Percentiles rank a stretch among this genome's conserved stretches.
Evolutionary conservation across 2,888 invertebrate species (phyloP).

Genomic region (Hirtodrosophila cameraria): DNA sequence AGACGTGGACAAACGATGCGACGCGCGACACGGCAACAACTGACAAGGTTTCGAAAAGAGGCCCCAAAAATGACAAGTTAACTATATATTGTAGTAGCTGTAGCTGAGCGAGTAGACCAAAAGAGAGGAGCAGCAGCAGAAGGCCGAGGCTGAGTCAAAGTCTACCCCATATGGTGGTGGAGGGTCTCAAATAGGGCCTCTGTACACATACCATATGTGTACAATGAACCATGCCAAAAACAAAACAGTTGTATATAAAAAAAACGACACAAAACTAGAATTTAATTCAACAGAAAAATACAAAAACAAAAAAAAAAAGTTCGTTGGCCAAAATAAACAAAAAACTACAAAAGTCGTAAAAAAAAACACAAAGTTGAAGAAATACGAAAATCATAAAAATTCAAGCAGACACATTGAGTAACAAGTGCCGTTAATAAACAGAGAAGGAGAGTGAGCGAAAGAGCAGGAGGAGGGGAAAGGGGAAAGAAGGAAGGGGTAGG

Average conservation of each 20-base stretch:
- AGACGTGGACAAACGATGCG: conserved; percentile 55
- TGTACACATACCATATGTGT: conserved; percentile 42
- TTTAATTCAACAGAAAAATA: conserved; percentile 54
- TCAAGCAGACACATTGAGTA: conserved; percentile 64
- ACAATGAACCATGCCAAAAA: conserved; percentile 78
- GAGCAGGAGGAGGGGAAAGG: not conserved
- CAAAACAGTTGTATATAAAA: conserved; percentile 17
- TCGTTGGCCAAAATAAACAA: conserved; percentile 61
- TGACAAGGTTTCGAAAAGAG: conserved; percentile 56
- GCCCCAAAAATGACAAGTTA: conserved; percentile 39
- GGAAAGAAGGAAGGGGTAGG: not conserved
- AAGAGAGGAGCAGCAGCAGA: conserved; percentile 19
- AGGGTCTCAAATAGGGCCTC: conserved; percentile 32
- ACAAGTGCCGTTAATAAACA: conserved; percentile 60
- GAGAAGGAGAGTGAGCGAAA: conserved; percentile 5
- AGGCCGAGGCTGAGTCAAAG: conserved; percentile 37
- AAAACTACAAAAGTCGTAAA: conserved; percentile 42
- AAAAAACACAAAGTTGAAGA: conserved; percentile 50
- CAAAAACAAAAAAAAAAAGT: conserved; percentile 33
- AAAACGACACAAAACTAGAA: conserved; percentile 49
- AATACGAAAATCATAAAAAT: conserved; percentile 51
- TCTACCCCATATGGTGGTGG: conserved; percentile 41
- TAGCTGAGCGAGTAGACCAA: conserved; percentile 23
- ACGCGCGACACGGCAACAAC: conserved; percentile 59
- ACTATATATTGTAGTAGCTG: conserved; percentile 13